phyloP scores from a whole-genome alignment of 2,888 invertebrate species.

The Ennomos erosarius region DNA sequence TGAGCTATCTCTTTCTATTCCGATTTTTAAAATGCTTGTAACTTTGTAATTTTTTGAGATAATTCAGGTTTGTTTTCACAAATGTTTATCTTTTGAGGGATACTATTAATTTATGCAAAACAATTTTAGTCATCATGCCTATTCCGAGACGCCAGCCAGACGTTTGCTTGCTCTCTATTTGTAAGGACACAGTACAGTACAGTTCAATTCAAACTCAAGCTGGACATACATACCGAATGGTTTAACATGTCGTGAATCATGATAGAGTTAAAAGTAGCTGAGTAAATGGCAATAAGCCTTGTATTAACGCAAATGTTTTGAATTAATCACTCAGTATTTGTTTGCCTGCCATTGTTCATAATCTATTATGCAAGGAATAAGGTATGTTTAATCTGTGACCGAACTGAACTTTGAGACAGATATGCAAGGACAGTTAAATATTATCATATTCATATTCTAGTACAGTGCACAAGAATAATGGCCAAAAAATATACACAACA shows the following conservation, averaged over 20 bases:
- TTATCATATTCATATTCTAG: not conserved
- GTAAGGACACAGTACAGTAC: too few species aligned
- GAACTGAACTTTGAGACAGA: too few species aligned
- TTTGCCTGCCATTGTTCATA: conserved; percentile 1
- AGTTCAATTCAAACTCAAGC: not conserved
- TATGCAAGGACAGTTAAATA: too few species aligned
- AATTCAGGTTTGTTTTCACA: too few species aligned
- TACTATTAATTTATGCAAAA: too few species aligned
- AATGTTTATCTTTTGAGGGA: too few species aligned
- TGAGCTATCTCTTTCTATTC: too few species aligned
- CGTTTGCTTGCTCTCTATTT: too few species aligned
- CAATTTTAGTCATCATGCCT: too few species aligned
- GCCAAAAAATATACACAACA: not conserved
- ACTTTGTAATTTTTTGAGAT: too few species aligned
- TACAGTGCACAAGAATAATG: not conserved
- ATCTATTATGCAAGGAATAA: conserved; percentile 1
- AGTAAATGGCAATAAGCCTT: conserved; percentile 27
- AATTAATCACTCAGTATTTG: not conserved
- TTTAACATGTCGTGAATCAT: not conserved
- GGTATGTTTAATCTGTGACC: not conserved
- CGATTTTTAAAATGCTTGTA: too few species aligned
- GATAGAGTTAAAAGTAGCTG: conserved; percentile 19
- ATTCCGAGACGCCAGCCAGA: too few species aligned
- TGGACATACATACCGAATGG: not conserved
- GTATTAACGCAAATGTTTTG: conserved; percentile 6